A percentile compares a stretch with the other conserved stretches of the same genome.
Conservation (phyloP, 2,797 vertebrate species). For the Stomatorhinus walkeri region DNA sequence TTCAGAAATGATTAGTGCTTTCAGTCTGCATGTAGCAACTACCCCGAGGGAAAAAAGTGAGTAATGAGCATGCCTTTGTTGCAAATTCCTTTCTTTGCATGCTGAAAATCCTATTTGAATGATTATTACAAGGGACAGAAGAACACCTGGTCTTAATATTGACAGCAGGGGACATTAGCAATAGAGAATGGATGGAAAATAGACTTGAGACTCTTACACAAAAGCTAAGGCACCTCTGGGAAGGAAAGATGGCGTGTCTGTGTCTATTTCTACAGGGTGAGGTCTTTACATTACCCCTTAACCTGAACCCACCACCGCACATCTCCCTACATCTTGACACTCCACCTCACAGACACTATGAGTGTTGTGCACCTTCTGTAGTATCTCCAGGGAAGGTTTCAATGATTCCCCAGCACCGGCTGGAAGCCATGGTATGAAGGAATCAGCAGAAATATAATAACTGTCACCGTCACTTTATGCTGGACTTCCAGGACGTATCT, state of each 20-base stretch:
- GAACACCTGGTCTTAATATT: conserved; percentile 2
- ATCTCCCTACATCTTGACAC: background rate
- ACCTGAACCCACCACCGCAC: background rate
- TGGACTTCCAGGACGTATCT: background rate
- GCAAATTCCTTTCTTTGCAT: conserved; percentile 7
- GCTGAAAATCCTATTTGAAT: background rate
- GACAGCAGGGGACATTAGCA: background rate
- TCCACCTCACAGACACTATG: background rate
- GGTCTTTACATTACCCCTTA: background rate
- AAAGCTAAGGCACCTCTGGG: background rate
- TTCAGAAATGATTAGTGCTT: background rate
- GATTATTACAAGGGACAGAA: background rate
- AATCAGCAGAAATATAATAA: background rate
- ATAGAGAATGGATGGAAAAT: background rate
- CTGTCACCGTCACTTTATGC: background rate
- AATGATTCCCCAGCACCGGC: background rate
- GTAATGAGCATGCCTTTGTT: conserved; percentile 4
- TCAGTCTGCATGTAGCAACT: background rate
- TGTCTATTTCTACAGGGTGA: background rate
- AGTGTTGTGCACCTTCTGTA: background rate
- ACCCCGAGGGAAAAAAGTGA: background rate
- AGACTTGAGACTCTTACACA: background rate
- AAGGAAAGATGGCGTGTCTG: background rate
- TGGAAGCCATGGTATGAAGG: background rate
- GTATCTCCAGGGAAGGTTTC: background rate